Evolutionary conservation across 64 coral and sea anemone species (phyloP).

Genomic region (Anthopleura sola): DNA sequence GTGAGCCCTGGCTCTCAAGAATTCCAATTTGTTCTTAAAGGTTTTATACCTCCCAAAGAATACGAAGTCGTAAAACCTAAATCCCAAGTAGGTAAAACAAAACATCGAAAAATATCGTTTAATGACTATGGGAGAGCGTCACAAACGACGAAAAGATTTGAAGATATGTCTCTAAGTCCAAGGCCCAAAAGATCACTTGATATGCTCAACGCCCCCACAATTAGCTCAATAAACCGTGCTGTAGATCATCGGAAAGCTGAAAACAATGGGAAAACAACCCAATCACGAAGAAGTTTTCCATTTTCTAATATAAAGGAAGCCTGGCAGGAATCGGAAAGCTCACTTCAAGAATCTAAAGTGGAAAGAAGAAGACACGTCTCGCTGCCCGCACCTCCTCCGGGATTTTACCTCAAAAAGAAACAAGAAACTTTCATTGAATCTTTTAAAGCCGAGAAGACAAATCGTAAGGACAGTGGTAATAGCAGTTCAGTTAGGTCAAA

Average conservation of each 20-base stretch:
- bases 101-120: constrained; percentile 4
- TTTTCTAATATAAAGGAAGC: constrained; percentile 20
- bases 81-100: constrained; percentile 2
- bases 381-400: background rate
- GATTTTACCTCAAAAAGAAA: background rate
- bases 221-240: constrained; percentile 12
- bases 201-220: constrained; percentile 16
- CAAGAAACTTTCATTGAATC: background rate
- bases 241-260: constrained; percentile 12
- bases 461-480: background rate
- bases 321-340: constrained; percentile 1
- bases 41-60: constrained; percentile 5
- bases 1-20: constrained; percentile 15
- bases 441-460: background rate
- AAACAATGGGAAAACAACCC: constrained; percentile 18
- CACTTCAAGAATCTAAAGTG: background rate
- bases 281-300: constrained; percentile 25
- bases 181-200: constrained; percentile 27
- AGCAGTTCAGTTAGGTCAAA: background rate
- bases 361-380: constrained; percentile 13
- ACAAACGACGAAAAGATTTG: constrained; percentile 9
- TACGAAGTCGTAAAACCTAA: background rate
- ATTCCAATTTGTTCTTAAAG: constrained; percentile 6
- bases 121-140: constrained; percentile 19
- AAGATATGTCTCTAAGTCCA: constrained; percentile 21